A percentile compares a stretch with the other conserved stretches of the same genome.
phyloP scores from a whole-genome alignment of 2,113 vertebrate genomes.

The Myrmophylax atrothorax region DNA sequence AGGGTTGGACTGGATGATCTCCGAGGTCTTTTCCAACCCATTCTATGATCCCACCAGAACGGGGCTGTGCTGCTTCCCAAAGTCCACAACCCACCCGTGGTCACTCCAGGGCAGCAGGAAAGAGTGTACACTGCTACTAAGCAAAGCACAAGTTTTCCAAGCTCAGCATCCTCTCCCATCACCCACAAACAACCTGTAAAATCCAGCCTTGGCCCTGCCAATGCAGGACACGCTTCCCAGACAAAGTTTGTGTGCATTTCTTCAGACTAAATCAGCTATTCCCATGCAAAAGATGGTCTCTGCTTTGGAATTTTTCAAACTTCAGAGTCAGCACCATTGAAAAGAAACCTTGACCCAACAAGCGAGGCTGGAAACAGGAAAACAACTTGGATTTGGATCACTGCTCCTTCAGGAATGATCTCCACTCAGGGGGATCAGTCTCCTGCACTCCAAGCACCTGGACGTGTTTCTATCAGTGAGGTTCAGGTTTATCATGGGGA shows the following conservation, averaged over 20 bases:
- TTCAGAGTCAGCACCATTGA: neutral
- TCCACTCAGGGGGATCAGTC: rapidly evolving
- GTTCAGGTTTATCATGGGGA: rapidly evolving
- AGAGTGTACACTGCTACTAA: rapidly evolving
- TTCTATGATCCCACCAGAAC: neutral
- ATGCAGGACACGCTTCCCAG: rapidly evolving
- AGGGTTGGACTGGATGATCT: no score
- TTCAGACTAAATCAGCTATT: neutral
- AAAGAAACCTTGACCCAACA: neutral
- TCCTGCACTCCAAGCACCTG: rapidly evolving
- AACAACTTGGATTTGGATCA: neutral
- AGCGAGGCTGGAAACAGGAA: neutral
- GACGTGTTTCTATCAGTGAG: neutral
- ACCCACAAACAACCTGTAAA: rapidly evolving
- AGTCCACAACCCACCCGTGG: rapidly evolving
- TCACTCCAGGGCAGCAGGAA: rapidly evolving
- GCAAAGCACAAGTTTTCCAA: neutral
- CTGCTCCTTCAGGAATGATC: neutral
- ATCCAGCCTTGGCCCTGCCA: neutral
- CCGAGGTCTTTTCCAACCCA: no score
- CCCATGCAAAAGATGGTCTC: rapidly evolving
- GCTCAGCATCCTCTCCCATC: neutral
- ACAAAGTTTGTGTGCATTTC: rapidly evolving
- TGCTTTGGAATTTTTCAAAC: neutral
- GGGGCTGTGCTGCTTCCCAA: neutral